phyloP scores from a whole-genome alignment of 2,888 invertebrate genomes.

The Aproaerema taeniolella region DNA sequence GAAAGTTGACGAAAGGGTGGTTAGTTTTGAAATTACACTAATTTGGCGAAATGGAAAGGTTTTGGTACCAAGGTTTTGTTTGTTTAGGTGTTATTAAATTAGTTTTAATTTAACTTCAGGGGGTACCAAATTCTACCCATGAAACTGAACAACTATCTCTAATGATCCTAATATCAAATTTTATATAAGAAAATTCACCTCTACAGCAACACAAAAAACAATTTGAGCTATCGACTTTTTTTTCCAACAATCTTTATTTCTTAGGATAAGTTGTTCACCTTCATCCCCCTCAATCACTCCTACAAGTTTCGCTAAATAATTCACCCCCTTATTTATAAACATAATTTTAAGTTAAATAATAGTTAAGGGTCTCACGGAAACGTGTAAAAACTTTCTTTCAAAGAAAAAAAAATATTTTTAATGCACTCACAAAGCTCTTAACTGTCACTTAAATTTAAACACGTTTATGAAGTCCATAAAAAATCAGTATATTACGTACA shows the following conservation, averaged over 20 bases:
- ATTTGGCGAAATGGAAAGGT: neutral
- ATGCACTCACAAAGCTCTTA: neutral
- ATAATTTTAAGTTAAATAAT: too few species aligned
- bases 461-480: neutral
- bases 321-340: too few species aligned
- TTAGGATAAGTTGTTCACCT: too few species aligned
- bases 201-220: too few species aligned
- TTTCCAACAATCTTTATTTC: too few species aligned
- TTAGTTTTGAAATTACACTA: conserved; percentile 1
- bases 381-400: too few species aligned
- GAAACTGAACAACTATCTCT: neutral
- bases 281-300: too few species aligned
- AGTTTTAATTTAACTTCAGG: neutral
- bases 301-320: too few species aligned
- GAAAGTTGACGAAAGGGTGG: neutral
- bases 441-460: neutral
- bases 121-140: neutral
- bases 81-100: neutral
- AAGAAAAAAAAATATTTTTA: neutral
- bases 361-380: too few species aligned
- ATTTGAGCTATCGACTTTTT: too few species aligned
- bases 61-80: neutral
- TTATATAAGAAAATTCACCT: too few species aligned
- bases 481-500: conserved; percentile 4
- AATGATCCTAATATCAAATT: too few species aligned